Conservation (phyloP, 1,140 invertebrate species). For the Monomorium pharaonis region DNA sequence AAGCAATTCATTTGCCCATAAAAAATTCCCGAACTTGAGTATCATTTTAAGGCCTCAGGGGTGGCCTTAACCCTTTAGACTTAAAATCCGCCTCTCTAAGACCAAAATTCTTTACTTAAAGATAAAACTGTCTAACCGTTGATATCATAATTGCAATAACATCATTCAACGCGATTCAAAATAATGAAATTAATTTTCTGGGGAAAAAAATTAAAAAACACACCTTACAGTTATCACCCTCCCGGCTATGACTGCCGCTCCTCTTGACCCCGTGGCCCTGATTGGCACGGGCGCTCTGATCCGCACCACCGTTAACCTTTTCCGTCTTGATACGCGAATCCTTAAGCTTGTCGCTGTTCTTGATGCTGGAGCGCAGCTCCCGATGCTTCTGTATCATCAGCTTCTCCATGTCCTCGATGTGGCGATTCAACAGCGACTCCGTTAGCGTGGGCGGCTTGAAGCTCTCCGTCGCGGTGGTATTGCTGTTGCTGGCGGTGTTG, state of each 20-base stretch:
- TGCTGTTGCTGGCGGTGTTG: conserved; percentile 67
- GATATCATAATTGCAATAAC: neutral
- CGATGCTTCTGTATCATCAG: conserved; percentile 90
- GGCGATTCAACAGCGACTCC: conserved; percentile 88
- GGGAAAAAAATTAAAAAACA: neutral
- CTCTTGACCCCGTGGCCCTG: conserved; percentile 76
- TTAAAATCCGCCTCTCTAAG: too few species aligned
- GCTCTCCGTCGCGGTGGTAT: conserved; percentile 65
- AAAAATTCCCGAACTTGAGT: too few species aligned
- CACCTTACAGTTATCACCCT: conserved; percentile 77
- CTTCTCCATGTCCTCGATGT: conserved; percentile 93
- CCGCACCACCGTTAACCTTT: conserved; percentile 54
- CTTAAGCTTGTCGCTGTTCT: conserved; percentile 83
- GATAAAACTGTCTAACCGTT: neutral
- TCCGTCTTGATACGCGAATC: conserved; percentile 78
- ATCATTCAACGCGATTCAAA: neutral
- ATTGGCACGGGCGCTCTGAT: conserved; percentile 35
- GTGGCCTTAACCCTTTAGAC: too few species aligned
- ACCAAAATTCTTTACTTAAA: neutral
- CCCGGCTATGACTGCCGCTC: conserved; percentile 71
- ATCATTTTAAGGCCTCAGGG: too few species aligned
- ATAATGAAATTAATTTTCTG: neutral
- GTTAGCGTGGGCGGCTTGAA: conserved; percentile 87
- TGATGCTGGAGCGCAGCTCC: conserved; percentile 86
- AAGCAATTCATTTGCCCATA: too few species aligned